Evolutionary conservation across 2,113 vertebrate species (phyloP).

Genomic region (Cricetomys ansorgei): DNA sequence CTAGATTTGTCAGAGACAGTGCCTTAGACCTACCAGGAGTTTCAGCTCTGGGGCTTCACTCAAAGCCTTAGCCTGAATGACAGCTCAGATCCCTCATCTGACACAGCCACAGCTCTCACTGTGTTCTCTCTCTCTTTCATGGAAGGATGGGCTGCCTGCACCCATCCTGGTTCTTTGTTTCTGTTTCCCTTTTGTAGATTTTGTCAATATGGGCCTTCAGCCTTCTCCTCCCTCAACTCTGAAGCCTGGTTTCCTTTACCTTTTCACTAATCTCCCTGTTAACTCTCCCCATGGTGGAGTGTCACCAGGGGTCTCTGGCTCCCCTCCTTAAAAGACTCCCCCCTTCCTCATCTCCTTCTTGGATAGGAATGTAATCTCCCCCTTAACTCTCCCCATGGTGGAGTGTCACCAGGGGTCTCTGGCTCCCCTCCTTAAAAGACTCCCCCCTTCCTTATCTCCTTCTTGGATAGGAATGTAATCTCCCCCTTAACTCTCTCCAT

Average conservation of each 20-base stretch:
- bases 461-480: no score
- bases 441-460: no score
- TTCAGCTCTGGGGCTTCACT: not conserved
- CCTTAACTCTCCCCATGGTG: no score
- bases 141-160: not conserved
- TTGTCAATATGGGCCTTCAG: not conserved
- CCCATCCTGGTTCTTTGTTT: not conserved
- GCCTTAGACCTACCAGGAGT: not conserved
- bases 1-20: not conserved
- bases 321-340: no score
- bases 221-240: not conserved
- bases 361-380: no score
- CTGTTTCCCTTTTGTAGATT: not conserved
- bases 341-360: no score
- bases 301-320: no score
- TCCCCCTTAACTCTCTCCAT: no score
- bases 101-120: not conserved
- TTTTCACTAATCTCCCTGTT: not conserved
- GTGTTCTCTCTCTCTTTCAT: accelerated
- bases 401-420: no score
- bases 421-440: no score
- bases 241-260: not conserved
- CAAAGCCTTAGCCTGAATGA: not conserved
- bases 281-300: no score
- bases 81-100: not conserved